Evolutionary conservation across 2,888 invertebrate genomes (phyloP), one percentile per base, ranked within the genome.

Genomic region (Thymelicus lineola): DNA sequence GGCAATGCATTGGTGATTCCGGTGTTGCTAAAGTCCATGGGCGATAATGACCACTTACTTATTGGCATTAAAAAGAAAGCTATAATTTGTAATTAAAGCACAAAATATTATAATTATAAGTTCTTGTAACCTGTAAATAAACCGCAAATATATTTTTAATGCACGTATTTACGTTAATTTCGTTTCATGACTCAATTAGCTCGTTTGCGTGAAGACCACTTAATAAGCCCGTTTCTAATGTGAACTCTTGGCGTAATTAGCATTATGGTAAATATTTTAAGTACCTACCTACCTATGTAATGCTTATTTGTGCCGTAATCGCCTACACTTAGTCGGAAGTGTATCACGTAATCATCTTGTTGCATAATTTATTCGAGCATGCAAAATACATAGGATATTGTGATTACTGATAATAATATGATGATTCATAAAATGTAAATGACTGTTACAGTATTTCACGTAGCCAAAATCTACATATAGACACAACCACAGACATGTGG

Each of bases 281-380:
- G 17, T 50, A 50, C 17, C 38, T 38, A 50, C 17, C 38, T 38
- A 38, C 38, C 9, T 42, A 42, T 42, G 42, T 42, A 42, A 42
- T 42, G 42, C 42, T 48, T 42, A 64, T 64, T 64, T 36, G 57
- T 57, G 28, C 17, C 42, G 48, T 38, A 60, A 67, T 67, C 7
- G 5, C 53, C 12, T 67, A 67, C 50, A 60, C 48, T 15, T 35
- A 53, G 53, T 42, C 48, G 60, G 60, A 67, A 67, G n/a, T 53
- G 60, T 60, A 67, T 48, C 2, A 60, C 50, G 66, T 60, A 60
- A 67, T 60, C 53, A 6, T 15, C 15, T 3, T 45, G 53, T 59
- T 60, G 38, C 60, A 60, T 60, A 53, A 42, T 38, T 46, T 65
- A n/a, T 46, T 61, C 42, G 36, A 42, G n/a, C 55, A 66, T 66